Evolutionary conservation across 35 echinoderm and acorn worm genomes (phyloP).

Genomic region (Acanthaster planci): DNA sequence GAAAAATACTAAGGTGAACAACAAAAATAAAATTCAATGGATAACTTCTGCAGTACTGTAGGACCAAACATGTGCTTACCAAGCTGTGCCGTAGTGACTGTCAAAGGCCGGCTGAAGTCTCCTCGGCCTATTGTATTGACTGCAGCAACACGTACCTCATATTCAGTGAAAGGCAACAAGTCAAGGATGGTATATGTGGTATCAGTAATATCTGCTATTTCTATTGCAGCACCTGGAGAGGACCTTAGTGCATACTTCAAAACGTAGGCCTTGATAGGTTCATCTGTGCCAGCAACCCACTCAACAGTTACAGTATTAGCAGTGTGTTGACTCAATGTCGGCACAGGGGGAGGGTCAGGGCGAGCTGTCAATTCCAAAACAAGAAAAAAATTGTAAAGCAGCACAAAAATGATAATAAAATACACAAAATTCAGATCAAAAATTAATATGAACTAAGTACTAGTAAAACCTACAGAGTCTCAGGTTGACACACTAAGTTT

Average conservation of each 20-base stretch:
- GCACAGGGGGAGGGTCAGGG: conserved; percentile 67
- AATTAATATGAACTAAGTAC: too few species aligned
- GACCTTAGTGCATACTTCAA: conserved; percentile 60
- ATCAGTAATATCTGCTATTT: conserved; percentile 42
- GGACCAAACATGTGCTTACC: conserved; percentile 47
- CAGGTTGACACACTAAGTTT: too few species aligned
- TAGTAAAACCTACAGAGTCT: too few species aligned
- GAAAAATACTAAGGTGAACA: background rate
- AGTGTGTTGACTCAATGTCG: conserved; percentile 48
- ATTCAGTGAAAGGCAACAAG: conserved; percentile 79
- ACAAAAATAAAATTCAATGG: background rate
- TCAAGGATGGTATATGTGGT: conserved; percentile 70
- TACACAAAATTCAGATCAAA: too few species aligned
- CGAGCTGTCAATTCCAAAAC: conserved; percentile 64
- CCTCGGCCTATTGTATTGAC: conserved; percentile 88
- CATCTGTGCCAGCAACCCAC: conserved; percentile 57
- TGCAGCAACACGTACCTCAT: conserved; percentile 67
- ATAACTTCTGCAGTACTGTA: background rate
- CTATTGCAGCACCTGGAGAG: conserved; percentile 35
- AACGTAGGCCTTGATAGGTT: conserved; percentile 69
- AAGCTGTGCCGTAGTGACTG: conserved; percentile 69
- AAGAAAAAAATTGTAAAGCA: conserved; percentile 1
- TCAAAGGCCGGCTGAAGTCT: conserved; percentile 58
- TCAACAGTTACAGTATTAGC: conserved; percentile 68
- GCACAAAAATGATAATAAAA: background rate